Conservation (phyloP, 2,797 vertebrate species). For the Gymnoscopelus braueri region DNA sequence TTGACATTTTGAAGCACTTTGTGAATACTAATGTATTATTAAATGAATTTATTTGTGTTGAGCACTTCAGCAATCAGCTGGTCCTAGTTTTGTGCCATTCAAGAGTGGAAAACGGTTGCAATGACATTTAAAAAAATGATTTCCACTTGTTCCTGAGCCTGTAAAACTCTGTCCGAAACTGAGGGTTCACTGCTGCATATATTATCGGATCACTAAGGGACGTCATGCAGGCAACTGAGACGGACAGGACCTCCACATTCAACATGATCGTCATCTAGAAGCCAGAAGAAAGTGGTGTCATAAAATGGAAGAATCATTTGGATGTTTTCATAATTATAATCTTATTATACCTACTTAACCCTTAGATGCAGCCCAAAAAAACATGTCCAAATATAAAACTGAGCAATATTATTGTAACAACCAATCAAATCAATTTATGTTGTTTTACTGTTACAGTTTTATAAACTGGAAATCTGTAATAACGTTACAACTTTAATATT, state of each 20-base stretch:
- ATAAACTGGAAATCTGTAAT: too few relatives aligned
- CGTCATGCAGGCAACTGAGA: conserved; percentile 80
- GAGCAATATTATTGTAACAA: too few relatives aligned
- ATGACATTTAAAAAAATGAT: conserved; percentile 50
- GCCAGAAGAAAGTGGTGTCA: conserved; percentile 14
- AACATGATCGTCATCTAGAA: conserved; percentile 62
- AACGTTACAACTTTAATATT: too few relatives aligned
- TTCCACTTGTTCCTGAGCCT: conserved; percentile 66
- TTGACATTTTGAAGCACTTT: conserved; percentile 33
- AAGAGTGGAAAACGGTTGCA: background rate
- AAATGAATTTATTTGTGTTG: background rate
- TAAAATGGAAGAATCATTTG: background rate
- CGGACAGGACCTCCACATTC: conserved; percentile 74
- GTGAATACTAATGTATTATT: background rate
- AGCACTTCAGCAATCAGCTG: conserved; percentile 1
- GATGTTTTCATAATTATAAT: background rate
- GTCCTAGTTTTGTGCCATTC: background rate
- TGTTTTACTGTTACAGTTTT: too few relatives aligned
- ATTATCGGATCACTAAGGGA: conserved; percentile 82
- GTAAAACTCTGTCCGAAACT: conserved; percentile 79
- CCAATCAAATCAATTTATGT: too few relatives aligned
- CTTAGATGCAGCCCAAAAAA: background rate
- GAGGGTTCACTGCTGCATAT: conserved; percentile 84
- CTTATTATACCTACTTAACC: too few relatives aligned
- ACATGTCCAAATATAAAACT: background rate